Percentiles rank a stretch among this genome's conserved stretches.
Evolutionary conservation across 2,888 invertebrate species (phyloP).

Genomic region (Melitaea athalia): DNA sequence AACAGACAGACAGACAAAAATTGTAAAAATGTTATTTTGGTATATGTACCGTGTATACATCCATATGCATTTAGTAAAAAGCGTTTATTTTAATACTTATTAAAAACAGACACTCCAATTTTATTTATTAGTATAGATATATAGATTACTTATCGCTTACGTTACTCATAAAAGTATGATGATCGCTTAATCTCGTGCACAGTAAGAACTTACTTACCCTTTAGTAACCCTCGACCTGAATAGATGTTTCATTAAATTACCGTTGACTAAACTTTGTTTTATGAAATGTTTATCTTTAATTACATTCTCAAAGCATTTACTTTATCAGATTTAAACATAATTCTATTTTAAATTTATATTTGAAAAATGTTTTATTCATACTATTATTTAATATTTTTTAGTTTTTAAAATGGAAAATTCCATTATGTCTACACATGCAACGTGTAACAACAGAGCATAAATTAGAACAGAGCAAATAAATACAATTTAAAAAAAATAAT

Average conservation of each 20-base stretch:
- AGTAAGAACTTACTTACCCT: constrained; percentile 20
- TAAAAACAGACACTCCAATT: too few species aligned
- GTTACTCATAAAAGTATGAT: constrained; percentile 16
- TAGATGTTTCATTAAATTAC: constrained; percentile 20
- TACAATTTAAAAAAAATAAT: neutral
- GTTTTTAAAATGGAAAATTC: neutral
- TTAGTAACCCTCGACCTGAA: constrained; percentile 31
- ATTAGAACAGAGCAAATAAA: neutral
- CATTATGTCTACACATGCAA: neutral
- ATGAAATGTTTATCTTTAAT: neutral
- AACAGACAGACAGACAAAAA: too few species aligned
- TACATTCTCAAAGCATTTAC: neutral
- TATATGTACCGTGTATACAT: too few species aligned
- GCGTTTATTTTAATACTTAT: too few species aligned
- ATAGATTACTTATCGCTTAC: neutral
- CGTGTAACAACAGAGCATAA: neutral
- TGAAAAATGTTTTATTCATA: neutral
- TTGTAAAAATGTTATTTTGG: too few species aligned
- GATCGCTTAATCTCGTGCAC: constrained; percentile 20
- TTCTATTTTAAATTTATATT: neutral
- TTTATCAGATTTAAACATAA: neutral
- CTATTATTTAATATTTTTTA: neutral
- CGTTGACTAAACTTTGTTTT: neutral
- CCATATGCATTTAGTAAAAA: too few species aligned
- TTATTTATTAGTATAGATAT: neutral